Evolutionary conservation across 2,888 invertebrate genomes (phyloP).

Genomic region (Synanthedon tipuliformis): DNA sequence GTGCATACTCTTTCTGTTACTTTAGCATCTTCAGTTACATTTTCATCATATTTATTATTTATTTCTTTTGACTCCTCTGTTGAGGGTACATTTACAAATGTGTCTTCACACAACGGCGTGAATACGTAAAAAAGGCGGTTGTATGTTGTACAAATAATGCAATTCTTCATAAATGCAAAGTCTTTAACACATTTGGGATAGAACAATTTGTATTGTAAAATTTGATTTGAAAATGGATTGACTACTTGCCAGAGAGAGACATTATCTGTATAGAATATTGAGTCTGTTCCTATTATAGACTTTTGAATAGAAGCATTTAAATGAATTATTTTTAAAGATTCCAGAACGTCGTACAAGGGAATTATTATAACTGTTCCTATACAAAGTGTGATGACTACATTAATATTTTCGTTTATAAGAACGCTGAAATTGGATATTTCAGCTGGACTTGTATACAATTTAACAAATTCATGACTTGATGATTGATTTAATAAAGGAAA

Average conservation of each 20-base stretch:
- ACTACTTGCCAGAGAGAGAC: constrained; percentile 41
- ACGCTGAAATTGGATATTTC: constrained; percentile 36
- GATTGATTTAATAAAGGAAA: constrained; percentile 3
- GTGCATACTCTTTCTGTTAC: constrained; percentile 11
- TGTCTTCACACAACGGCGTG: constrained; percentile 21
- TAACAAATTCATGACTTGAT: constrained; percentile 12
- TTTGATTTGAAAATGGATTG: constrained; percentile 18
- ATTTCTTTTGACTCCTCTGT: constrained; percentile 22
- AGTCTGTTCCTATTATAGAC: constrained; percentile 20
- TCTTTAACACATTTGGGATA: constrained; percentile 40
- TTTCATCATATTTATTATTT: too few relatives aligned
- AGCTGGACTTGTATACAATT: constrained; percentile 37
- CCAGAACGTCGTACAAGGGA: constrained; percentile 14
- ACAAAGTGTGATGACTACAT: constrained; percentile 30
- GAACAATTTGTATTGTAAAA: constrained; percentile 26
- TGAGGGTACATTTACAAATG: constrained; percentile 18
- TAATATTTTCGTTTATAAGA: constrained; percentile 12
- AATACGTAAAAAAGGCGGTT: constrained; percentile 38
- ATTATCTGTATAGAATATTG: constrained; percentile 44
- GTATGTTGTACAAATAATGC: constrained; percentile 45
- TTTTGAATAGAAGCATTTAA: constrained; percentile 41
- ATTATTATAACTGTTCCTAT: constrained; percentile 39
- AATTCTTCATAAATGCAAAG: constrained; percentile 27
- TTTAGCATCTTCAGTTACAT: too few relatives aligned
- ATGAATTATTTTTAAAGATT: constrained; percentile 24